Conservation (phyloP, 2,113 vertebrate species). For the Arvicanthis niloticus region DNA sequence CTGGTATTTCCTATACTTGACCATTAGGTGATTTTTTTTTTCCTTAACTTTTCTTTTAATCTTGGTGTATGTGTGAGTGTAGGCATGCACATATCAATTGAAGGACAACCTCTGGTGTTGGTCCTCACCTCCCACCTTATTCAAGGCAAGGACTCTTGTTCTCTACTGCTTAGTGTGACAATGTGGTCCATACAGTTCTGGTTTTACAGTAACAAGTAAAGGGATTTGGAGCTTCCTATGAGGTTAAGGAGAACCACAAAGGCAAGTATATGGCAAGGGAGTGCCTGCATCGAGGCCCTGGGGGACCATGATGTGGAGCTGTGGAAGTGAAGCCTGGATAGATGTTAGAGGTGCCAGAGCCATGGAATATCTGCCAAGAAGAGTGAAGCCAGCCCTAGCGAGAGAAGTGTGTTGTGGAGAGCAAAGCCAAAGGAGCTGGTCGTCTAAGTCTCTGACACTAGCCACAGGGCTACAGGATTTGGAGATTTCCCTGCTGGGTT, state of each 20-base stretch:
- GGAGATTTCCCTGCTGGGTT: neutral
- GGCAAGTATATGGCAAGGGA: neutral
- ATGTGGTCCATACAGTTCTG: neutral
- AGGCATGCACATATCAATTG: neutral
- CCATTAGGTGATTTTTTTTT: too few relatives aligned
- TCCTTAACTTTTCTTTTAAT: neutral
- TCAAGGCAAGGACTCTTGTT: neutral
- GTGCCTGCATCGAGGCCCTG: neutral
- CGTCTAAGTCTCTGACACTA: neutral
- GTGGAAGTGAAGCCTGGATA: too few relatives aligned
- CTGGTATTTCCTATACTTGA: too few relatives aligned
- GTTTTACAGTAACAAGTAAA: neutral
- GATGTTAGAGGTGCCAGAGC: too few relatives aligned
- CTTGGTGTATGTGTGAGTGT: neutral
- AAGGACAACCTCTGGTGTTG: neutral
- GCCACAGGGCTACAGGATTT: too few relatives aligned
- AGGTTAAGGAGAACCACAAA: neutral
- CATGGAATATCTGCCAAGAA: too few relatives aligned
- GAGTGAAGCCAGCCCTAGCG: too few relatives aligned
- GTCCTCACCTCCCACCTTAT: neutral
- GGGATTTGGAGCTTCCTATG: neutral
- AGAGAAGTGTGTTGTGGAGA: neutral
- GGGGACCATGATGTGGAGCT: too few relatives aligned
- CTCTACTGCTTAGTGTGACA: neutral
- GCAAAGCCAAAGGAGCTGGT: neutral